Base-by-base conservation (phyloP, 2,113 vertebrate genomes). In the Petroica traversi region DNA sequence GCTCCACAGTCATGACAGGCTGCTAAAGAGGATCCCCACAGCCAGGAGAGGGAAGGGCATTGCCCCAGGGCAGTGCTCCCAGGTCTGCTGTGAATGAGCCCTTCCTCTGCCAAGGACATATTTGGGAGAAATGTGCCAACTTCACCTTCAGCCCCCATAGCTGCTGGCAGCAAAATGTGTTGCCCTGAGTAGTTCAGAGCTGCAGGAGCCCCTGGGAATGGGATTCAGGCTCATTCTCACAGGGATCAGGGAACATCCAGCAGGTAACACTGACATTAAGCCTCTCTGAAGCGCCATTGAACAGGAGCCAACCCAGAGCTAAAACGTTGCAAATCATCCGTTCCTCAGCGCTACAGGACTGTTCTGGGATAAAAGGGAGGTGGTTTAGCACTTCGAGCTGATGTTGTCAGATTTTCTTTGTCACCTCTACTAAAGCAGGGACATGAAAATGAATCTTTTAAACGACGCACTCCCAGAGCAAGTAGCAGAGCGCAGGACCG, bases 191-290 rank as follows among this genome's bases (percentile, higher is more conserved):
- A 31, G 38, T 77, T 94, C 15, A 13, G 94, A 94, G 78, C 95
- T 75, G 82, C 2, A 1, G 93, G 94, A 96, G 93, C 78, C 67
- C 54, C 87, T 94, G 93, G 90, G 94, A 96, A 93, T 12, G 20
- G 82, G 90, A 79, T 74, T 67, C 72, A 55, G 59, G 22, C 82
- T 93, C 67, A 43, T 96, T 97, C 94, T 93, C 92, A 96, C 91
- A 96, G 85, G 91, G 92, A 94, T 97, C 93, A 96, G 76, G 82
- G 75, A 92, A 74, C 63, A 92, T 95, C 91, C 92, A 90, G 93
- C 95, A 97, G 95, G 95, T 96, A 93, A 84, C 92, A 31, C 67
- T 92, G 96, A 92, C 93, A 90, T 96, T 95, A 88, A 94, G 94
- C 61, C 9, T 83, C 76, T 93, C 88, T 80, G 72, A 90, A 90